A percentile compares a stretch with the other conserved stretches of the same genome.
Conservation (phyloP, 1,140 invertebrate genomes). For the Zaprionus nigranus region DNA sequence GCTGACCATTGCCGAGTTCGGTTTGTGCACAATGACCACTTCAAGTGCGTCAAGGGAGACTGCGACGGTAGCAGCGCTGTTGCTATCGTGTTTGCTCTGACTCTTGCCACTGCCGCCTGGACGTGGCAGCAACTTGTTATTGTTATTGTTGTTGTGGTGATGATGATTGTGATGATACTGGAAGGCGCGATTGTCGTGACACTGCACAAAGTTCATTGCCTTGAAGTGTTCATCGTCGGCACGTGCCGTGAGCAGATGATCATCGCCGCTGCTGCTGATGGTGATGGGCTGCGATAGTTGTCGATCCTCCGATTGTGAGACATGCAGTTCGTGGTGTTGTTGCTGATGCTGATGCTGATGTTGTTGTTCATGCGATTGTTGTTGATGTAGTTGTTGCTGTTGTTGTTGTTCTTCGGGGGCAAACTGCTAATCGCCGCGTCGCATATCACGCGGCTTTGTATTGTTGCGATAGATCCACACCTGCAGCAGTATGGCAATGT, state of each 20-base stretch:
- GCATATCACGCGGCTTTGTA: slow-evolving; percentile 86
- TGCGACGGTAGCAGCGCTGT: slow-evolving; percentile 41
- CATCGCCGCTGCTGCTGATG: slow-evolving; percentile 76
- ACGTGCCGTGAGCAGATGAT: slow-evolving; percentile 74
- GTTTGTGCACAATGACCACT: slow-evolving; percentile 67
- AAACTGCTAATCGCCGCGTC: slow-evolving; percentile 89
- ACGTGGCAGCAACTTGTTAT: slow-evolving; percentile 61
- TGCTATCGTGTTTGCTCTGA: slow-evolving; percentile 46
- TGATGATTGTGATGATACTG: slow-evolving; percentile 45
- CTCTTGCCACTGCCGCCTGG: slow-evolving; percentile 71
- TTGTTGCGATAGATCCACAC: slow-evolving; percentile 88
- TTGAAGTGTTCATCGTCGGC: slow-evolving; percentile 78
- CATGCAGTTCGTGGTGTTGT: slow-evolving; percentile 60
- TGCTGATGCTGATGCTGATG: too few relatives aligned
- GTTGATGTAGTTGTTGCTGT: slow-evolving; percentile 57
- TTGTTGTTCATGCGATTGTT: slow-evolving; percentile 54
- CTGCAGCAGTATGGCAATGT: slow-evolving; percentile 86
- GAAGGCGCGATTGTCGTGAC: slow-evolving; percentile 81
- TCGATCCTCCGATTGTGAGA: slow-evolving; percentile 73
- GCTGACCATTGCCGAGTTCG: slow-evolving; percentile 34
- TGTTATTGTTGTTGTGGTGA: slow-evolving; percentile 27
- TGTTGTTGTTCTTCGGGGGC: slow-evolving; percentile 84
- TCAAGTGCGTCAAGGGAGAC: slow-evolving; percentile 49
- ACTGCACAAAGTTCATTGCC: slow-evolving; percentile 66
- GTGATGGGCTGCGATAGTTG: slow-evolving; percentile 73